These are phyloP conservation scores for Drosophila picticornis DNA, from an alignment of 2,888 invertebrate species.

Conservation along the genomic window DNA sequence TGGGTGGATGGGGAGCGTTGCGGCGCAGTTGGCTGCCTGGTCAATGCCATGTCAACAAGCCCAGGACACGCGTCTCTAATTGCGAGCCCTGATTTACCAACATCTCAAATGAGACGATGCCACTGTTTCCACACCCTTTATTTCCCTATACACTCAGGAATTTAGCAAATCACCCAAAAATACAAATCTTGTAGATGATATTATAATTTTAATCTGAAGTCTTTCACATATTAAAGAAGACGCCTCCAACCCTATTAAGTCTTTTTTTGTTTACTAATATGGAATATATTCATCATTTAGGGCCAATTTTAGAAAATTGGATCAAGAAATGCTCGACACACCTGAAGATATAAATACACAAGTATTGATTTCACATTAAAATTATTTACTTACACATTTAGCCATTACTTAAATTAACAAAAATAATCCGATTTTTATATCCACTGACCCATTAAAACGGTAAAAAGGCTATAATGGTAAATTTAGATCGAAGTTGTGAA, in stretches of 20 bases:
- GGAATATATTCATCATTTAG: neutral
- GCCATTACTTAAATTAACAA: no score
- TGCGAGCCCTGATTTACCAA: constrained; percentile 53
- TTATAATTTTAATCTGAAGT: neutral
- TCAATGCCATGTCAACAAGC: constrained; percentile 68
- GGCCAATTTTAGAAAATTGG: neutral
- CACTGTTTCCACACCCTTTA: constrained; percentile 6
- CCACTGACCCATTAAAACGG: no score
- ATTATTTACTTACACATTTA: neutral
- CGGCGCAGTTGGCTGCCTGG: constrained; percentile 30
- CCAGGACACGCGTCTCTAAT: constrained; percentile 66
- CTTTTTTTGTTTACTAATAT: no score
- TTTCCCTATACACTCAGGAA: neutral
- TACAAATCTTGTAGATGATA: neutral
- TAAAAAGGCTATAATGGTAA: neutral
- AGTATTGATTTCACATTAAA: neutral
- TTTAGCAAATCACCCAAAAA: neutral
- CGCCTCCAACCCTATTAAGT: neutral
- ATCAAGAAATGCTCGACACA: neutral
- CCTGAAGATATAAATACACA: neutral
- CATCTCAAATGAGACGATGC: constrained; percentile 26
- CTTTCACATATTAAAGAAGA: neutral
- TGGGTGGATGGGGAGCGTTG: neutral
- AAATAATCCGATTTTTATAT: no score
- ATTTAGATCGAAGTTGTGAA: neutral